Conservation (phyloP, 2,888 invertebrate species). For the Spilosoma lubricipeda region DNA sequence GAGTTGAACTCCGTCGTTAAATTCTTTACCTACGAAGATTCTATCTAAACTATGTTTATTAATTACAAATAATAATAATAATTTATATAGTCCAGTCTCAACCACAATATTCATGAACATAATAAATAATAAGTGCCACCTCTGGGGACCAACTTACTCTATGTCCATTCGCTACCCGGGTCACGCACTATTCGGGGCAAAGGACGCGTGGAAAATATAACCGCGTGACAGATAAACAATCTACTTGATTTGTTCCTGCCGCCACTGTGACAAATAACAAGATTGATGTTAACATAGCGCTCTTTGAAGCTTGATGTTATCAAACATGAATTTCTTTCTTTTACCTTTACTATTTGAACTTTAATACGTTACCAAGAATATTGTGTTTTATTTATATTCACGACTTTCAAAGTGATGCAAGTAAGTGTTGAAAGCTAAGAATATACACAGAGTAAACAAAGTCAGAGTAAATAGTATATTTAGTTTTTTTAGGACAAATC, state of each 20-base stretch:
- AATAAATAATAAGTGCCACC: slow-evolving; percentile 27
- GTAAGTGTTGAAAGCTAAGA: background rate
- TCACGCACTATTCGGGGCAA: slow-evolving; percentile 59
- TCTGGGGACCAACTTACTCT: slow-evolving; percentile 50
- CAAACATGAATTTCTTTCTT: slow-evolving; percentile 41
- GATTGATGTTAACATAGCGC: slow-evolving; percentile 47
- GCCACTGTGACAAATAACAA: slow-evolving; percentile 55
- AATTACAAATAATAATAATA: no score
- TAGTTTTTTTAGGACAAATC: no score
- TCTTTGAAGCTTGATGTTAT: slow-evolving; percentile 43
- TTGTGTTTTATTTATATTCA: background rate
- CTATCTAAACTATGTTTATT: no score
- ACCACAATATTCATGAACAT: no score
- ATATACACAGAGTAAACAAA: background rate
- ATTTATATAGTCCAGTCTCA: no score
- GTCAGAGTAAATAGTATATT: background rate
- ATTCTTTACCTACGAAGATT: no score
- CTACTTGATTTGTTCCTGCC: slow-evolving; percentile 66
- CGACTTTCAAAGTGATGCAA: background rate
- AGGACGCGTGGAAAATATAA: slow-evolving; percentile 69
- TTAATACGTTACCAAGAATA: background rate
- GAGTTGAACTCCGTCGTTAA: no score
- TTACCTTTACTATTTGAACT: slow-evolving; percentile 25
- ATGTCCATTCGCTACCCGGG: slow-evolving; percentile 52
- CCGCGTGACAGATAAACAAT: slow-evolving; percentile 63